Evolutionary conservation across 2,888 invertebrate species (phyloP).

Genomic region (Macaria notata): DNA sequence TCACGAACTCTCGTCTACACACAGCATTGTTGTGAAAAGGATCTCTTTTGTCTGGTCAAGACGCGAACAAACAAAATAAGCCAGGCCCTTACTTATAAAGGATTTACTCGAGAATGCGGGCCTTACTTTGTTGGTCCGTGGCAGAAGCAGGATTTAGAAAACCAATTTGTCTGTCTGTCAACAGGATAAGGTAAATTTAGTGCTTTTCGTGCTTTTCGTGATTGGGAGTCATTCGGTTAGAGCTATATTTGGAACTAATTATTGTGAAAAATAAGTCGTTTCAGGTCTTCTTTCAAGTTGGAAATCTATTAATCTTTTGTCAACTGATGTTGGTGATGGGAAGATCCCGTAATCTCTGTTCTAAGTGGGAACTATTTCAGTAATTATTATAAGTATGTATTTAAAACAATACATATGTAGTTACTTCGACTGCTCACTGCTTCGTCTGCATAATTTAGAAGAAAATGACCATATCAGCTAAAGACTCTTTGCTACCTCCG

Average conservation of each 20-base stretch:
- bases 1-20: conserved; percentile 8
- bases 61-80: conserved; percentile 7
- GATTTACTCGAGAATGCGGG: conserved; percentile 6
- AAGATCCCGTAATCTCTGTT: too few species aligned
- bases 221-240: conserved; percentile 42
- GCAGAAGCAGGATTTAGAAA: conserved; percentile 55
- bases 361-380: too few species aligned
- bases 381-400: too few species aligned
- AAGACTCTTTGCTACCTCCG: too few species aligned
- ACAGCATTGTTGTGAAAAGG: conserved; percentile 2
- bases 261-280: conserved; percentile 29
- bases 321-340: too few species aligned
- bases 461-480: too few species aligned
- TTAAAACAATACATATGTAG: too few species aligned
- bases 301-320: conserved; percentile 2
- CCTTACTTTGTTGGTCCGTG: conserved; percentile 35
- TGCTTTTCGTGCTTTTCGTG: conserved; percentile 42
- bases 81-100: conserved; percentile 16
- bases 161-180: conserved; percentile 74
- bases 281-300: background rate
- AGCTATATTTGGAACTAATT: conserved; percentile 46
- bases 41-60: conserved; percentile 21
- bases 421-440: too few species aligned
- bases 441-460: too few species aligned
- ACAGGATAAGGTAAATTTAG: conserved; percentile 58